phyloP scores from a whole-genome alignment of 53 echinoderm and acorn worm species.

The Temnopleurus reevesii region DNA sequence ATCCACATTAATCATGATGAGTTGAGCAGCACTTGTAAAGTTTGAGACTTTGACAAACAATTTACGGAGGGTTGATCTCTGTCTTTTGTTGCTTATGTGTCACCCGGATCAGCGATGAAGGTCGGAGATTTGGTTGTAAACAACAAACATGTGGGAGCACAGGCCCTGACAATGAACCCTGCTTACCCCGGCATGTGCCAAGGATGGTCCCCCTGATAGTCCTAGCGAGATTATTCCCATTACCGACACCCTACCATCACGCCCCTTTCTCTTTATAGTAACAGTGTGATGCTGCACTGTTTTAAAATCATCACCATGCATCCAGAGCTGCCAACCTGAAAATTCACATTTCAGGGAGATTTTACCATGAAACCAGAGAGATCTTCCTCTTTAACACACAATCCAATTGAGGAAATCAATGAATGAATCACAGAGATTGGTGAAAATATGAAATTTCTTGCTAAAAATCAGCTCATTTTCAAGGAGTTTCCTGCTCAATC shows the following conservation, averaged over 20 bases:
- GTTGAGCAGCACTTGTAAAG: slow-evolving; percentile 7
- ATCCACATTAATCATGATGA: slow-evolving; percentile 11
- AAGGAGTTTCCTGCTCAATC: no score
- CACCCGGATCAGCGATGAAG: slow-evolving; percentile 43
- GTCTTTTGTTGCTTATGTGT: background rate
- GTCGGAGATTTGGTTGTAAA: slow-evolving; percentile 51
- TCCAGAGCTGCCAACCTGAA: no score
- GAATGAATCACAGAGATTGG: background rate
- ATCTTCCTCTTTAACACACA: no score
- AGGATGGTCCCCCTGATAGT: slow-evolving; percentile 27
- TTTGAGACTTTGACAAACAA: slow-evolving; percentile 10
- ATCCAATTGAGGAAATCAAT: background rate
- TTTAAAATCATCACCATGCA: background rate
- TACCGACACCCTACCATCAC: background rate
- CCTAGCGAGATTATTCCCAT: background rate
- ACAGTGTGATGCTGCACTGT: background rate
- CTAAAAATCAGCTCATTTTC: no score
- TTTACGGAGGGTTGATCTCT: background rate
- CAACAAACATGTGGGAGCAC: slow-evolving; percentile 36
- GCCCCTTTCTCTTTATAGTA: background rate
- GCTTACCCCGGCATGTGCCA: slow-evolving; percentile 31
- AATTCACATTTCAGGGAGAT: no score
- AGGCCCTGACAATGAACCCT: slow-evolving; percentile 47
- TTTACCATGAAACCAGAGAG: no score
- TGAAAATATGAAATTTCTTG: no score